A percentile compares a stretch with the other conserved stretches of the same genome.
Conservation (phyloP, 2,888 invertebrate genomes). For the Caenorhabditis wallacei region DNA sequence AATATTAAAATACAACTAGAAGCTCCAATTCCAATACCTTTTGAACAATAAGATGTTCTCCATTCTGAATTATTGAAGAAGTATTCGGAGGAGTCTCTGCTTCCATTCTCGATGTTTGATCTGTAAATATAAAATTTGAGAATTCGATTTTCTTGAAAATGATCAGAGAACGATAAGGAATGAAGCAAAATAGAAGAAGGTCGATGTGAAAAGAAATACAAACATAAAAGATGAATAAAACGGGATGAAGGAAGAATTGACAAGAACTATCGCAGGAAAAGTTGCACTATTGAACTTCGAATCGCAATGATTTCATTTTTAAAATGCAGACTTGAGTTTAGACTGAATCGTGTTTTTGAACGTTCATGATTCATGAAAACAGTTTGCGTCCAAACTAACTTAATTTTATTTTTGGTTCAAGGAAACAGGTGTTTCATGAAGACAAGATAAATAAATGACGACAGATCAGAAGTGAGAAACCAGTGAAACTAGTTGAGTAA, state of each 20-base stretch:
- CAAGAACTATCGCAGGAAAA: too few species aligned
- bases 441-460: neutral
- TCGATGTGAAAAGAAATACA: neutral
- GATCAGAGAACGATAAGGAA: slow-evolving; percentile 2
- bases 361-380: too few species aligned
- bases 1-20: neutral
- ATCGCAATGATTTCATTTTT: neutral
- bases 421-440: neutral
- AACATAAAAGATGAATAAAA: neutral
- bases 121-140: slow-evolving; percentile 13
- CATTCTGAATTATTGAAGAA: slow-evolving; percentile 6
- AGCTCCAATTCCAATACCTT: slow-evolving; percentile 18
- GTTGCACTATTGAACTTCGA: slow-evolving; percentile 8
- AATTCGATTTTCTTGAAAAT: neutral
- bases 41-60: slow-evolving; percentile 49
- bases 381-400: too few species aligned
- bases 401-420: too few species aligned
- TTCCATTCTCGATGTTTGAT: slow-evolving; percentile 32
- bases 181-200: neutral
- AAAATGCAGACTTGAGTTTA: too few species aligned
- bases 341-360: too few species aligned
- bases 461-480: neutral
- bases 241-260: neutral
- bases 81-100: slow-evolving; percentile 8
- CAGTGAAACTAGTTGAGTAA: slow-evolving; percentile 14